Conservation (phyloP, 2,113 vertebrate genomes). For the Apistogramma diplotaenia region DNA sequence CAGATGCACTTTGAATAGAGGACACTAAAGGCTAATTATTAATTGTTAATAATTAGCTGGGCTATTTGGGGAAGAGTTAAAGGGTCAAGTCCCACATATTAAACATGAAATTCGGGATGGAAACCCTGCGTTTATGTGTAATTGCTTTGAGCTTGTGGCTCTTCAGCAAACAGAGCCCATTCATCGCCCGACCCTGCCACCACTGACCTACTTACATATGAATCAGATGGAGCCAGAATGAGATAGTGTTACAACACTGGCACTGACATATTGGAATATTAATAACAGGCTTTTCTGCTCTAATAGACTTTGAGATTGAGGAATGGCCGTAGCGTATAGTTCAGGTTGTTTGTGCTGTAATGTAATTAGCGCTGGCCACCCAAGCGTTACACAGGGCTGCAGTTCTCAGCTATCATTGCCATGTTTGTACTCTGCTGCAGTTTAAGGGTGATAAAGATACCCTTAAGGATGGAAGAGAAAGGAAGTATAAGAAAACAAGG, state of each 20-base stretch:
- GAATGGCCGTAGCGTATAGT: slow-evolving; percentile 16
- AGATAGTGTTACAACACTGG: slow-evolving; percentile 37
- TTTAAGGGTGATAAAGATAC: neutral
- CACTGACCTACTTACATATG: slow-evolving; percentile 73
- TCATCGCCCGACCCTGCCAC: slow-evolving; percentile 49
- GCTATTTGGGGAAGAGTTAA: neutral
- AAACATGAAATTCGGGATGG: slow-evolving; percentile 21
- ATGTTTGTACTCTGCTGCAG: neutral
- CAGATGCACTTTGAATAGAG: neutral
- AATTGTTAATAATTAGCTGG: neutral
- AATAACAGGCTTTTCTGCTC: slow-evolving; percentile 45
- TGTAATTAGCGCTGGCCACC: slow-evolving; percentile 41
- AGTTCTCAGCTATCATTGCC: neutral
- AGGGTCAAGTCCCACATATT: slow-evolving; percentile 25
- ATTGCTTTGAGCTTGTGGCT: slow-evolving; percentile 62
- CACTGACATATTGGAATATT: slow-evolving; percentile 55
- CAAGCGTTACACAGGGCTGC: neutral
- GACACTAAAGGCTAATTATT: neutral
- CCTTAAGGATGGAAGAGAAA: neutral
- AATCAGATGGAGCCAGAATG: slow-evolving; percentile 61
- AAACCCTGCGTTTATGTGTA: slow-evolving; percentile 36
- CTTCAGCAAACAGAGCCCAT: slow-evolving; percentile 50
- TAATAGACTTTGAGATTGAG: slow-evolving; percentile 38
- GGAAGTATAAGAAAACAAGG: neutral
- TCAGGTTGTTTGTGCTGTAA: slow-evolving; percentile 33